Evolutionary conservation across 1,140 invertebrate genomes (phyloP).

Genomic region (Drosophila varians): DNA sequence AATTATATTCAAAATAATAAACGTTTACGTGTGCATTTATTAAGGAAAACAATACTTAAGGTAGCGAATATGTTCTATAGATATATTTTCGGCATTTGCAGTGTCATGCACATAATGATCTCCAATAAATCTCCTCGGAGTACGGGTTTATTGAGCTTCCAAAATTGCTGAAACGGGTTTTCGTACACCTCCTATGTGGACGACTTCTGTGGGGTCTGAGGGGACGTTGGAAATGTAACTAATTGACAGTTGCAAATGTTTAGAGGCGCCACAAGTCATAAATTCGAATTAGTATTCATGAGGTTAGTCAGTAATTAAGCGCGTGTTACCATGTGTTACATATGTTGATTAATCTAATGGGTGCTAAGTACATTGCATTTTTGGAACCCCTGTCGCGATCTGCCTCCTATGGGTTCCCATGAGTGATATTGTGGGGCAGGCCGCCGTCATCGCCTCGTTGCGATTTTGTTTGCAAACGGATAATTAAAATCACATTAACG

Average conservation of each 20-base stretch:
- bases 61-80: neutral
- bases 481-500: slow-evolving; percentile 74
- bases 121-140: neutral
- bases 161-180: slow-evolving; percentile 41
- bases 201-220: slow-evolving; percentile 26
- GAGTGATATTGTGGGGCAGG: slow-evolving; percentile 30
- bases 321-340: neutral
- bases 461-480: slow-evolving; percentile 61
- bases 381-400: slow-evolving; percentile 6
- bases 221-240: slow-evolving; percentile 17
- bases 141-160: slow-evolving; percentile 34
- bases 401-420: slow-evolving; percentile 16
- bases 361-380: neutral
- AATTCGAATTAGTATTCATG: slow-evolving; percentile 3
- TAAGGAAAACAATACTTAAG: neutral
- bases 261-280: slow-evolving; percentile 30
- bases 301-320: slow-evolving; percentile 20
- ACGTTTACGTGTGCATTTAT: neutral
- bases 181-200: neutral
- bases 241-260: slow-evolving; percentile 59
- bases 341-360: neutral
- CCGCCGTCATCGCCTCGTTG: slow-evolving; percentile 34
- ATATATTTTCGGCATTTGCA: slow-evolving; percentile 25
- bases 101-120: slow-evolving; percentile 47
- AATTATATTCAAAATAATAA: neutral